Evolutionary conservation across 2,888 invertebrate species (phyloP).

Genomic region (Xestia ashworthii): DNA sequence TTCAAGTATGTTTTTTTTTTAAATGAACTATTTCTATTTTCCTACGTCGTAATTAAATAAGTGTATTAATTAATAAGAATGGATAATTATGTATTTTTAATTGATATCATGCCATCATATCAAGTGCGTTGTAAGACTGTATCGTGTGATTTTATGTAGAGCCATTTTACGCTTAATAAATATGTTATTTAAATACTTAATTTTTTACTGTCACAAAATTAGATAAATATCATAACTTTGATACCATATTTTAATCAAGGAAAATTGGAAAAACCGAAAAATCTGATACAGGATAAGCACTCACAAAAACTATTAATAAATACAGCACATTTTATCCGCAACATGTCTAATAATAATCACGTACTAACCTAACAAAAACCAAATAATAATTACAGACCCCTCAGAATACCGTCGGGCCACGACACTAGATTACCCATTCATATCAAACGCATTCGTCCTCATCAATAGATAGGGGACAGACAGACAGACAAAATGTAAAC

Average conservation of each 20-base stretch:
- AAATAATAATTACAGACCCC: constrained; percentile 32
- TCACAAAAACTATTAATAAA: not conserved
- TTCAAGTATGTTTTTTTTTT: not conserved
- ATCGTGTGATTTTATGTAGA: constrained; percentile 60
- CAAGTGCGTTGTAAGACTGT: constrained; percentile 65
- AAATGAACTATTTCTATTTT: not conserved
- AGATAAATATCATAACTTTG: not conserved
- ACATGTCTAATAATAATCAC: not conserved
- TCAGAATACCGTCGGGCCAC: constrained; percentile 43
- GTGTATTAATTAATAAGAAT: constrained; percentile 4
- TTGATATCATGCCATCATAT: constrained; percentile 37
- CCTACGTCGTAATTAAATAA: constrained; percentile 5
- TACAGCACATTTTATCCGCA: not conserved
- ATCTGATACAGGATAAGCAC: not conserved
- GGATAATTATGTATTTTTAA: not conserved
- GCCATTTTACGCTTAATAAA: constrained; percentile 48
- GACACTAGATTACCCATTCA: constrained; percentile 76
- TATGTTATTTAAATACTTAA: constrained; percentile 19
- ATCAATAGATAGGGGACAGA: constrained; percentile 71
- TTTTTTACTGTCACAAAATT: not conserved
- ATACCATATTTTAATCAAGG: not conserved
- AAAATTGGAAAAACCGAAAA: not conserved
- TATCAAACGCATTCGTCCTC: constrained; percentile 77
- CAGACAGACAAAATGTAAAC: constrained; percentile 82
- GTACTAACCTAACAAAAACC: constrained; percentile 10